Evolutionary conservation across 2,113 vertebrate genomes (phyloP).

Genomic region (Tamias sibiricus): DNA sequence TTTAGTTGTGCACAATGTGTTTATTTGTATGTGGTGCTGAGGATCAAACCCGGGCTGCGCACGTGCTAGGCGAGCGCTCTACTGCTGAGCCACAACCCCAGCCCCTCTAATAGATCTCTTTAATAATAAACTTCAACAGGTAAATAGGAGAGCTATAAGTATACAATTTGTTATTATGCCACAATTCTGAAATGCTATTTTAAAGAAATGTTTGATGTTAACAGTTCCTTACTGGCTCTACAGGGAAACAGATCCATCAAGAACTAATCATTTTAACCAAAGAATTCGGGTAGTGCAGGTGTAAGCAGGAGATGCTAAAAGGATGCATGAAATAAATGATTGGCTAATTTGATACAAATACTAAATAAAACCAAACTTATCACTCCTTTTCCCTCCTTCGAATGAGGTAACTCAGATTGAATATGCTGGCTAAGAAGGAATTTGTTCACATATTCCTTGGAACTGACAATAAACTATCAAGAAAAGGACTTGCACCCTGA

Average conservation of each 20-base stretch:
- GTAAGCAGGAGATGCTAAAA: not conserved
- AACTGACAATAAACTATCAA: not conserved
- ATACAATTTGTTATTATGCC: not conserved
- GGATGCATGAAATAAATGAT: not conserved
- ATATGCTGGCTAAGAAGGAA: not conserved
- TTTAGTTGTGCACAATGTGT: no score
- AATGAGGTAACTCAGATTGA: not conserved
- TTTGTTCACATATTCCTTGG: not conserved
- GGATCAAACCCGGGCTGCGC: no score
- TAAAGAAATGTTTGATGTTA: slow-evolving; percentile 28
- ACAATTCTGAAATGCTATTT: slow-evolving; percentile 21
- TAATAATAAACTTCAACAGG: not conserved
- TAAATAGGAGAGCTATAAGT: not conserved
- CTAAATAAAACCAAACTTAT: not conserved
- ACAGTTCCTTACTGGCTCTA: not conserved
- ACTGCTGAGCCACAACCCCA: no score
- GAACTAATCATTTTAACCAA: slow-evolving; percentile 8
- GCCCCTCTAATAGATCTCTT: not conserved
- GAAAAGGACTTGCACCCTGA: not conserved
- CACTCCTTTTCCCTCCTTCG: not conserved
- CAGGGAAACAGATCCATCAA: not conserved
- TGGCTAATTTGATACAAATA: not conserved
- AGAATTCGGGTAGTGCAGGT: not conserved
- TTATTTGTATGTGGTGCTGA: no score
- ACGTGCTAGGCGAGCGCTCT: no score